Percentiles rank a stretch among this genome's conserved stretches.
These are phyloP conservation scores for Falcaria lacertinaria DNA, from an alignment of 2,888 invertebrate species.

Conservation along the genomic window DNA sequence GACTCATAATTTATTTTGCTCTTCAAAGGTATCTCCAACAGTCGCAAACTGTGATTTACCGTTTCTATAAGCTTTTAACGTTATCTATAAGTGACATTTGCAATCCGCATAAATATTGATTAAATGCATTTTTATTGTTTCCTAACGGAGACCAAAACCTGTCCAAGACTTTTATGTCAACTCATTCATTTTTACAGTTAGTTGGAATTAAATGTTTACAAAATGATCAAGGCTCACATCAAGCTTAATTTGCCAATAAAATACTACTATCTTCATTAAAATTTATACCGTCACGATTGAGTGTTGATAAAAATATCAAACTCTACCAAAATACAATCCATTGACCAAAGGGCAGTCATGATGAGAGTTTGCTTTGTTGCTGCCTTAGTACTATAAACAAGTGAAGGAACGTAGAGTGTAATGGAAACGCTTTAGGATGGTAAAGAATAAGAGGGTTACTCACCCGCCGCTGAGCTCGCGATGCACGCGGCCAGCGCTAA, in stretches of 20 bases:
- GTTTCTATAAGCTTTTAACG: conserved; percentile 9
- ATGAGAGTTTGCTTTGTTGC: no score
- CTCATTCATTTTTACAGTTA: neutral
- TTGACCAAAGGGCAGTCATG: no score
- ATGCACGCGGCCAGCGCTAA: conserved; percentile 75
- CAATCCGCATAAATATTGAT: conserved; percentile 7
- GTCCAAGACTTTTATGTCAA: neutral
- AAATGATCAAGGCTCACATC: neutral
- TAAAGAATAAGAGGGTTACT: conserved; percentile 13
- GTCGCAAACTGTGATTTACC: neutral
- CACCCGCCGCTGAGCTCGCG: conserved; percentile 69
- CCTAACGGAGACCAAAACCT: neutral
- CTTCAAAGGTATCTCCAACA: neutral
- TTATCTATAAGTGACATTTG: conserved; percentile 20
- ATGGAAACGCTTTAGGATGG: neutral
- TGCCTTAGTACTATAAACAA: no score
- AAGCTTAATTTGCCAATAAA: neutral
- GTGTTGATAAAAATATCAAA: neutral
- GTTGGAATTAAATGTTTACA: neutral
- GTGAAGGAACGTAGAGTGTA: neutral
- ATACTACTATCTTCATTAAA: neutral
- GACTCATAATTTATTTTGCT: neutral
- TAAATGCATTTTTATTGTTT: neutral
- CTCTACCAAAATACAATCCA: neutral
- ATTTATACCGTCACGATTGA: neutral